phyloP scores from a whole-genome alignment of 2,113 vertebrate species.

The Bombycilla garrulus region DNA sequence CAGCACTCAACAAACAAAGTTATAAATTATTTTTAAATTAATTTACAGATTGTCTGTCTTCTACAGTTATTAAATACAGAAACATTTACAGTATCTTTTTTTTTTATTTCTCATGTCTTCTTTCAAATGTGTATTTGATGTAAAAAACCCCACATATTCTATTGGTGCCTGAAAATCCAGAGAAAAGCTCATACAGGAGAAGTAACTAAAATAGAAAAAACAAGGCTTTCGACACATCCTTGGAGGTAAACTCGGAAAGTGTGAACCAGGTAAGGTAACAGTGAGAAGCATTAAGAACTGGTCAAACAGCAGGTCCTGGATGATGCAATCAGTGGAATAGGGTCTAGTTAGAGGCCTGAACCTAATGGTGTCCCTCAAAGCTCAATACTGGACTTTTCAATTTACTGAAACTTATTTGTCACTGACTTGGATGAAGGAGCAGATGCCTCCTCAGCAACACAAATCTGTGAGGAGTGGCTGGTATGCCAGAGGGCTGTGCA shows the following conservation, averaged over 20 bases:
- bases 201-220: background rate
- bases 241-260: background rate
- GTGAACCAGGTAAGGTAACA: background rate
- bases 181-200: background rate
- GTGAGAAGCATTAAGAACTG: background rate
- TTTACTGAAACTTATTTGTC: background rate
- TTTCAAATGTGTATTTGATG: background rate
- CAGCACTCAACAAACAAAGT: background rate
- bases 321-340: background rate
- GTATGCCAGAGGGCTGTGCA: background rate
- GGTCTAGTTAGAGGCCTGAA: background rate
- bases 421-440: background rate
- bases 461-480: background rate
- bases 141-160: background rate
- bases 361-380: background rate
- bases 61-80: background rate
- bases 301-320: background rate
- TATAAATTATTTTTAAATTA: background rate
- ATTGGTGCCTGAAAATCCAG: background rate
- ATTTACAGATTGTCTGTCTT: background rate
- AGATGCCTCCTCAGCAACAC: background rate
- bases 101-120: background rate
- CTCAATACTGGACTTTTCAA: background rate
- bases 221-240: accelerated
- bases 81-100: accelerated